Evolutionary conservation across 2,113 vertebrate genomes (phyloP), one percentile per base, ranked within the genome.

Genomic region (Microtus ochrogaster): DNA sequence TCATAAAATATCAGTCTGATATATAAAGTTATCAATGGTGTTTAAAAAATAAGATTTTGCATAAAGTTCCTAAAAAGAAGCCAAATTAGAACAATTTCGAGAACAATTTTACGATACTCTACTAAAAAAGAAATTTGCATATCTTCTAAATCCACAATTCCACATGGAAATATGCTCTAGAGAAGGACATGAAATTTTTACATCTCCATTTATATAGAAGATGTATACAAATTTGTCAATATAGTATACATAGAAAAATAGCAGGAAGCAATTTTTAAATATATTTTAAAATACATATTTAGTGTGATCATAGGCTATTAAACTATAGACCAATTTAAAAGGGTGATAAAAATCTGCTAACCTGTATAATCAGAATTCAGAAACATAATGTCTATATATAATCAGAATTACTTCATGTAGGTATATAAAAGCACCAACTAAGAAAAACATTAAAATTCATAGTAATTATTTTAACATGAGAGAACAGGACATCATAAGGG

Each of bases 361-460:
- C 30, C 16, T 83, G 24, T 49, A 83, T 84, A 89, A 92, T 39
- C 5, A 81, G 16, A 92, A 90, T 17, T 81, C 65, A 78, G 82
- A 89, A 90, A 81, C 22, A 85, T 63, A 85, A 90, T 76, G 74
- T 21, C 78, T 86, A 36, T 58, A 74, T 52, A 76, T 14, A 95
- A 52, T 66, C 89, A 3, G 3, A 47, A 78, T 84, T 95, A 44
- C 28, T 82, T 76, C 81, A 76, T 81, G 4, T 90, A 90, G 85
- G 74, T 52, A 90, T 86, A 90, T 86, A 63, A 96, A 92, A 90
- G 5, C 3, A 82, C 28, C 81, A 90, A 66, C 12, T 36, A 79
- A 28, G 55, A 90, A 87, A 89, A 76, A 24, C 28, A 90, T 81
- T 94, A 92, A 92, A 52, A 83, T 73, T 86, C 36, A 17, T 87